Evolutionary conservation across 2,888 invertebrate species (phyloP).

Genomic region (Pyrochroa serraticornis): DNA sequence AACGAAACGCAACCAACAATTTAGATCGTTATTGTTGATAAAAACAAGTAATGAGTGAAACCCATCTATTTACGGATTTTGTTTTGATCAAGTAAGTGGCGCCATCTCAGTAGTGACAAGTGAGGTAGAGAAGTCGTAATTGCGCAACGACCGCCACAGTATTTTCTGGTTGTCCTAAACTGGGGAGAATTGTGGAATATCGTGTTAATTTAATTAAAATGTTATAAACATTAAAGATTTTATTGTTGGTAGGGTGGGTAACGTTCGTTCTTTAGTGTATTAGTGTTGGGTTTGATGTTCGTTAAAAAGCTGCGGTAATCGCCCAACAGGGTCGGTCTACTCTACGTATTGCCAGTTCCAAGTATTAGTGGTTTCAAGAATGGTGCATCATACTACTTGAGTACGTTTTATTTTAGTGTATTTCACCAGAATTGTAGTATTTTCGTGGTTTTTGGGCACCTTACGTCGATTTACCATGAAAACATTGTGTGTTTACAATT

Average conservation of each 20-base stretch:
- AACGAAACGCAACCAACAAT: too few relatives aligned
- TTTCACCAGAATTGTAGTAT: conserved; percentile 9
- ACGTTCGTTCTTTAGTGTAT: background rate
- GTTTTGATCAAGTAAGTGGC: too few relatives aligned
- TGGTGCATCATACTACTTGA: conserved; percentile 51
- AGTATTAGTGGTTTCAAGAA: conserved; percentile 53
- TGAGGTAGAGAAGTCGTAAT: too few relatives aligned
- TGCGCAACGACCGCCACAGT: too few relatives aligned
- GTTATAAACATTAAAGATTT: conserved; percentile 2
- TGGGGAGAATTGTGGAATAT: background rate
- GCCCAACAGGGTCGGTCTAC: conserved; percentile 28
- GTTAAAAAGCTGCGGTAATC: conserved; percentile 26
- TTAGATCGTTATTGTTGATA: too few relatives aligned
- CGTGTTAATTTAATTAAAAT: conserved; percentile 6
- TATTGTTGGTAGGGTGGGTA: background rate
- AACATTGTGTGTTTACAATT: conserved; percentile 2
- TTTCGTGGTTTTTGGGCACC: conserved; percentile 14
- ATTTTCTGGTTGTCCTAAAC: too few relatives aligned
- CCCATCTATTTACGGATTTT: too few relatives aligned
- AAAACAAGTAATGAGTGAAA: too few relatives aligned
- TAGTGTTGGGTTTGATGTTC: conserved; percentile 3
- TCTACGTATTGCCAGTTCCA: conserved; percentile 53
- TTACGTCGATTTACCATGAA: conserved; percentile 1
- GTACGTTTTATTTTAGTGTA: conserved; percentile 46
- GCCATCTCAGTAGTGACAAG: too few relatives aligned